Evolutionary conservation across 1,140 invertebrate species (phyloP).

Genomic region (Adoxophyes honmai): DNA sequence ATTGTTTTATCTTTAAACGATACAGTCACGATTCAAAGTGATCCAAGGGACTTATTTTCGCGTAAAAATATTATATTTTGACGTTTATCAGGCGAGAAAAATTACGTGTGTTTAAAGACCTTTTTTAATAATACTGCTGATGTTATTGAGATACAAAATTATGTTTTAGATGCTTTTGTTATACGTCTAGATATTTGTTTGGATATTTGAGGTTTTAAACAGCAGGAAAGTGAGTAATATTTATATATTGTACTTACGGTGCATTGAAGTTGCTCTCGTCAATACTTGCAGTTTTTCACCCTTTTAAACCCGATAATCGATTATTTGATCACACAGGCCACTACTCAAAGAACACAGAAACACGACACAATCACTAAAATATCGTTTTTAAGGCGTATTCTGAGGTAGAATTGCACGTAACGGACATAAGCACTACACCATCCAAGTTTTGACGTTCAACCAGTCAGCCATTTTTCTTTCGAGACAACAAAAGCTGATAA

Average conservation of each 20-base stretch:
- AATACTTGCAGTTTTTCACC: conserved; percentile 1
- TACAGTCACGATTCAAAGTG: background rate
- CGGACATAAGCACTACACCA: conserved; percentile 43
- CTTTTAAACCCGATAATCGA: background rate
- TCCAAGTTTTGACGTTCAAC: conserved; percentile 63
- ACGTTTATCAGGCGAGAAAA: background rate
- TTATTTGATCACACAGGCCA: background rate
- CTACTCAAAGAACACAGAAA: conserved; percentile 19
- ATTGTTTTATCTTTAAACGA: background rate
- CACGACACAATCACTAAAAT: conserved; percentile 35
- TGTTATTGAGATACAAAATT: background rate
- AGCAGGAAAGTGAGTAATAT: background rate
- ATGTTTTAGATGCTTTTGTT: background rate
- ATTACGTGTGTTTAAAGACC: background rate
- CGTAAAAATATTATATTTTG: background rate
- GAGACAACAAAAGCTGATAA: conserved; percentile 45
- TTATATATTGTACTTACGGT: background rate
- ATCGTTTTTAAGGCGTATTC: conserved; percentile 37
- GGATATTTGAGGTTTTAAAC: background rate
- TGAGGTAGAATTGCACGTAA: conserved; percentile 50
- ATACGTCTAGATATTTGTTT: background rate
- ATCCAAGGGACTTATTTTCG: background rate
- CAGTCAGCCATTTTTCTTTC: conserved; percentile 67
- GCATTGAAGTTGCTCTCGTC: conserved; percentile 6
- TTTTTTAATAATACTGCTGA: background rate